These are phyloP conservation scores for Spicauda simplicius DNA, from an alignment of 2,888 invertebrate genomes.

Conservation along the genomic window DNA sequence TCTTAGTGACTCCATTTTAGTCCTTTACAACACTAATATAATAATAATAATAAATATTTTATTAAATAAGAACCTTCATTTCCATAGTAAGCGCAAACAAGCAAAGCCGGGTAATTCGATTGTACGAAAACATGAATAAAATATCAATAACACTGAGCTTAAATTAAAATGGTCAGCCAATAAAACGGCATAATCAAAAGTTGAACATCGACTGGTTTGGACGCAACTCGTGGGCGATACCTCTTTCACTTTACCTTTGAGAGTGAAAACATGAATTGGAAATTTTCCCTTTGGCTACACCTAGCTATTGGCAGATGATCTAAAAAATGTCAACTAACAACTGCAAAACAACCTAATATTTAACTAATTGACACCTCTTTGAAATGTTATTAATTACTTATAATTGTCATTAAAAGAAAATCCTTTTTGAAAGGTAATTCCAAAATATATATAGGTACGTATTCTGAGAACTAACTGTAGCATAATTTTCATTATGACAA, in stretches of 20 bases:
- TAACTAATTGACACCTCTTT: too few species aligned
- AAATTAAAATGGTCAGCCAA: conserved; percentile 22
- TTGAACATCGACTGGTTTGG: conserved; percentile 28
- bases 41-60: too few species aligned
- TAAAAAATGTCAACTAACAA: background rate
- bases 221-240: conserved; percentile 18
- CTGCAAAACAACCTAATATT: background rate
- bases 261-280: background rate
- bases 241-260: conserved; percentile 30
- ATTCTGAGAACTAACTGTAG: too few species aligned
- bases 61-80: too few species aligned
- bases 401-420: too few species aligned
- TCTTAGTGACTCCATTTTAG: too few species aligned
- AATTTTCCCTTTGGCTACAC: conserved; percentile 15
- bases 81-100: background rate
- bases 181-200: conserved; percentile 31
- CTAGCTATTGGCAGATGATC: background rate
- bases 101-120: background rate
- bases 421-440: too few species aligned
- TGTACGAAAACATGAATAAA: conserved; percentile 19
- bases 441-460: too few species aligned
- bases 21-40: too few species aligned
- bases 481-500: too few species aligned
- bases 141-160: conserved; percentile 18
- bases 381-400: too few species aligned